phyloP scores from a whole-genome alignment of 2,888 invertebrate genomes.

The Papilio protenor region DNA sequence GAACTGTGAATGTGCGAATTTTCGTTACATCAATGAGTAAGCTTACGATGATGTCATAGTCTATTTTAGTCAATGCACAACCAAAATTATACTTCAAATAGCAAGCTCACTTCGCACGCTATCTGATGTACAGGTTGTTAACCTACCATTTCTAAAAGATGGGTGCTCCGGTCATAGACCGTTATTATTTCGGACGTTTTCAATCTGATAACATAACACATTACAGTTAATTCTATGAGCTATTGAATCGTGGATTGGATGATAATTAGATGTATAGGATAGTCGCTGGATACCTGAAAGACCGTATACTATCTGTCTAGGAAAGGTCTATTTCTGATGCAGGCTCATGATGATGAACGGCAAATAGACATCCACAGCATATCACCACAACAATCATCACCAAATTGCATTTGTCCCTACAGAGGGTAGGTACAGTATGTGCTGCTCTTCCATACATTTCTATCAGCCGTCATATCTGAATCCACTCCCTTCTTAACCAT shows the following conservation, averaged over 20 bases:
- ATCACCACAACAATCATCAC: not conserved
- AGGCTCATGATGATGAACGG: not conserved
- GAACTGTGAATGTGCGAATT: not conserved
- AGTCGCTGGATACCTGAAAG: not conserved
- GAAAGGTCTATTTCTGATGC: not conserved
- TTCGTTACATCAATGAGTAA: not conserved
- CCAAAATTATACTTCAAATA: constrained; percentile 11
- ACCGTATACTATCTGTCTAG: no score
- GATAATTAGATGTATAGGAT: not conserved
- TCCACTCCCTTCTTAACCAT: no score
- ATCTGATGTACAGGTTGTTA: constrained; percentile 27
- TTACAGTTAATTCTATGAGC: constrained; percentile 16
- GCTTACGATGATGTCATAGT: not conserved
- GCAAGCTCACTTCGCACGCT: not conserved
- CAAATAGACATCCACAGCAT: not conserved
- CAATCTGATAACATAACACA: constrained; percentile 36
- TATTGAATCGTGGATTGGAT: constrained; percentile 6
- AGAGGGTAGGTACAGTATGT: no score
- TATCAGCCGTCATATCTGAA: not conserved
- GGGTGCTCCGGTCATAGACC: constrained; percentile 22
- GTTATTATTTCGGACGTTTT: constrained; percentile 21
- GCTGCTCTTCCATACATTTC: not conserved
- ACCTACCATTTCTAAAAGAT: constrained; percentile 31
- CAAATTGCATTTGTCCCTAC: not conserved
- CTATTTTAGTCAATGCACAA: constrained; percentile 7